Percentiles rank a stretch among this genome's conserved stretches.
phyloP scores from a whole-genome alignment of 2,113 vertebrate species.

The Psettodes erumei region DNA sequence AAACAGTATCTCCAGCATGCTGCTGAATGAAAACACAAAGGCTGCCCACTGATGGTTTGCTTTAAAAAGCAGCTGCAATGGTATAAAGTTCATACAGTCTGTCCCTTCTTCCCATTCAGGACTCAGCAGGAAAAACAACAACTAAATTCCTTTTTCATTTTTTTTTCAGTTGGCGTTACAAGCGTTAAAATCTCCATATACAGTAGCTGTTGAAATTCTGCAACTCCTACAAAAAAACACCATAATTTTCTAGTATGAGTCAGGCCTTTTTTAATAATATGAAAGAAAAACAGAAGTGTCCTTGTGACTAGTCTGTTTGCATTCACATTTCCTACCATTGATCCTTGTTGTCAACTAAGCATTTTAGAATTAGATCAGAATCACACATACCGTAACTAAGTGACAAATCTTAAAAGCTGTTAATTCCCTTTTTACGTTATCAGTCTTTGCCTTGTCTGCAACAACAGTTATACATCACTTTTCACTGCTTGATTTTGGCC shows the following conservation, averaged over 20 bases:
- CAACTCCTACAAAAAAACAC: not conserved
- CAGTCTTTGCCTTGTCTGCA: not conserved
- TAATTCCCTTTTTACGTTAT: slow-evolving; percentile 22
- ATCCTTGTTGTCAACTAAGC: not conserved
- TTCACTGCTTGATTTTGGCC: not conserved
- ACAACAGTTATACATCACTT: not conserved
- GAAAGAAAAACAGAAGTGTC: too few relatives aligned
- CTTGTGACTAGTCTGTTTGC: too few relatives aligned
- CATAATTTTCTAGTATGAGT: not conserved
- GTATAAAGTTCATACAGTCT: slow-evolving; percentile 1
- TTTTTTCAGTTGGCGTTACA: not conserved
- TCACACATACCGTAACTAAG: not conserved
- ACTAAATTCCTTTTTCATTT: not conserved
- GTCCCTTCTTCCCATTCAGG: not conserved
- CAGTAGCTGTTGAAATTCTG: not conserved
- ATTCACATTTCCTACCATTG: not conserved
- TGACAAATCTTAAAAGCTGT: not conserved
- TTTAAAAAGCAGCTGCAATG: not conserved
- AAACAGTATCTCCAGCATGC: not conserved
- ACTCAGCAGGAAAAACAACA: not conserved
- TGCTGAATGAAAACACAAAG: not conserved
- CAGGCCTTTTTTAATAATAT: too few relatives aligned
- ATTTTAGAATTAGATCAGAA: not conserved
- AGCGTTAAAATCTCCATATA: not conserved
- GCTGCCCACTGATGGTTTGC: not conserved